Base-by-base conservation (phyloP, 2,113 vertebrate species). In the Chaetodon auriga region DNA sequence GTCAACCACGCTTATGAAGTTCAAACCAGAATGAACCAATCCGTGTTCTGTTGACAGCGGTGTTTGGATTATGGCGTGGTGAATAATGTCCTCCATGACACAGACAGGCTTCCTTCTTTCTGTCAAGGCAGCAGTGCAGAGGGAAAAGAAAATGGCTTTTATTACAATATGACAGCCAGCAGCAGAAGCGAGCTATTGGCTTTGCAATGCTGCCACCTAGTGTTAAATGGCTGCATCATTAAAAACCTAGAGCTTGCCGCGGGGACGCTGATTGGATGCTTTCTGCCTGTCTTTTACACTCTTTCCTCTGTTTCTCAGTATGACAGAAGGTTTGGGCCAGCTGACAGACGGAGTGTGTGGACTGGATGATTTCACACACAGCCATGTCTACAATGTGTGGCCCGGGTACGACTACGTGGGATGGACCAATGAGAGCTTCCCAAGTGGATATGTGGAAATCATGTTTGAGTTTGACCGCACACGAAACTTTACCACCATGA, bases 401-500 rank as follows among this genome's bases (percentile, higher is more conserved):
- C 97, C 97, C 0, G 98, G 98, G 36, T 99, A 99, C 0, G 98
- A 99, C 95, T 99, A 99, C 0, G 96, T 99, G 54, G 98, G 98
- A 72, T 99, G 98, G 98, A 95, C 92, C 85, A 99, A 99, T 0
- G 97, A 98, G 87, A 99, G 97, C 65, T 96, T 96, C 0, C 68
- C 95, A 0, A 91, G 89, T 0, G 97, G 96, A 90, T 98, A 95
- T 6, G 96, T 99, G 13, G 98, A 99, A 92, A 98, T 99, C 84
- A 96, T 96, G 94, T 99, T 99, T 11, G 98, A 99, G 91, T 99
- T 99, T 0, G 98, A 99, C 91, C 97, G 97, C 63, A 95, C 95
- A 80, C 94, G 98, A 90, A 99, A 99, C 92, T 99, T 99, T 90
- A 99, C 97, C 0, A 96, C 97, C 21, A 99, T 99, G 98, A 99